phyloP scores from a whole-genome alignment of 2,888 invertebrate genomes.

The Tribolium freemani region DNA sequence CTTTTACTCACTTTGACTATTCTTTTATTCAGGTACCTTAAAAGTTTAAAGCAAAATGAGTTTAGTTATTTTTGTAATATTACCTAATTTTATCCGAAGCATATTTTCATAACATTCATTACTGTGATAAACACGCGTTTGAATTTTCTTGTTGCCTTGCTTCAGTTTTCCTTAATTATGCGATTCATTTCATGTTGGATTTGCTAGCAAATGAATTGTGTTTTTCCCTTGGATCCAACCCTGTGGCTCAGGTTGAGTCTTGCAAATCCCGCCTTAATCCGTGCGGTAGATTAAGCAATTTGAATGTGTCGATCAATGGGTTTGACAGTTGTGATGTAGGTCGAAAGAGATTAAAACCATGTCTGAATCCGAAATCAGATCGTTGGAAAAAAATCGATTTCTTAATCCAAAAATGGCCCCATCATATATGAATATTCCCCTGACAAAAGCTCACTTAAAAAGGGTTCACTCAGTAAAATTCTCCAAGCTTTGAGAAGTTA shows the following conservation, averaged over 20 bases:
- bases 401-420: slow-evolving; percentile 32
- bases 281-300: slow-evolving; percentile 57
- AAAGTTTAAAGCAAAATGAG: too few relatives aligned
- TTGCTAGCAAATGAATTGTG: too few relatives aligned
- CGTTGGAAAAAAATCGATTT: slow-evolving; percentile 40
- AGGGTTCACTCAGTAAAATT: slow-evolving; percentile 10
- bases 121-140: too few relatives aligned
- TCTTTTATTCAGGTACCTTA: too few relatives aligned
- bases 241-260: slow-evolving; percentile 51
- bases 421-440: slow-evolving; percentile 30
- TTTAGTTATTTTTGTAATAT: too few relatives aligned
- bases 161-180: too few relatives aligned
- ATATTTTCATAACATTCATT: too few relatives aligned
- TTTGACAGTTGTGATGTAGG: slow-evolving; percentile 61
- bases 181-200: too few relatives aligned
- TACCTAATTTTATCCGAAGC: too few relatives aligned
- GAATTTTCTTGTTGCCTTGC: too few relatives aligned
- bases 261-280: slow-evolving; percentile 59
- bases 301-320: slow-evolving; percentile 55
- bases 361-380: slow-evolving; percentile 5
- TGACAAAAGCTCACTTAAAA: slow-evolving; percentile 7
- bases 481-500: slow-evolving; percentile 34
- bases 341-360: slow-evolving; percentile 44
- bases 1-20: too few relatives aligned
- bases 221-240: too few relatives aligned